Base-by-base conservation (phyloP, 2,888 invertebrate species). In the Nebria brevicollis region DNA sequence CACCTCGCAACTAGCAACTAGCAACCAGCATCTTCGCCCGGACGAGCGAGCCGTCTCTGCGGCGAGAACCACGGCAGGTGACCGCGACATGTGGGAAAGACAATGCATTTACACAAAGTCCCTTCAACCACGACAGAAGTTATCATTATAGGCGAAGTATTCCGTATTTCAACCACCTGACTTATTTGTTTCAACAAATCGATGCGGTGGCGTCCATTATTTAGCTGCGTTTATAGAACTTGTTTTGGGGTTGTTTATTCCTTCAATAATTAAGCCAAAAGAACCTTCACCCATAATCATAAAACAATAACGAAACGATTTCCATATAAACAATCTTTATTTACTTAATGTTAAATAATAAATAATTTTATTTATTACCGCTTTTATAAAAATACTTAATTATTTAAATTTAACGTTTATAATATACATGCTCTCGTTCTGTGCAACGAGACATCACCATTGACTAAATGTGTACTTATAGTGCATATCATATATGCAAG, bases 61-160 rank as follows among this genome's bases (percentile, higher is more conserved):
- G 70, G 70, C 34, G 26, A 70, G 70, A 26, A 70, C 34, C 20
- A 25, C n/a, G 70, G 70, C 70, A 70, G 70, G 70, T 70, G 70
- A 25, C 25, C 70, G 34, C 70, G 70, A 70, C 70, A 70, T 70
- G 70, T 70, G 70, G 70, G 70, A 70, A 70, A 26, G 70, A 70
- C 34, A 70, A 26, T 26, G 70, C 34, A 25, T 26, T 25, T 70
- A 25, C 70, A 25, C 70, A 70, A 26, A 15, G 20, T 11, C 15
- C 25, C 11, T 70, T 15, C 25, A 10, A 1, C 6, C 70, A 54
- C 54, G 0, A 54, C 54, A 11, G 54, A 54, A 54, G 26, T 70
- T 66, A 15, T 34, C 70, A 34, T 70, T 20, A 25, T 26, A 26
- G 34, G 20, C 70, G 13, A 25, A 70, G 20, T 1, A 70, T 20